Conservation (phyloP, 2,797 vertebrate genomes). For the Sus cebifrons region DNA sequence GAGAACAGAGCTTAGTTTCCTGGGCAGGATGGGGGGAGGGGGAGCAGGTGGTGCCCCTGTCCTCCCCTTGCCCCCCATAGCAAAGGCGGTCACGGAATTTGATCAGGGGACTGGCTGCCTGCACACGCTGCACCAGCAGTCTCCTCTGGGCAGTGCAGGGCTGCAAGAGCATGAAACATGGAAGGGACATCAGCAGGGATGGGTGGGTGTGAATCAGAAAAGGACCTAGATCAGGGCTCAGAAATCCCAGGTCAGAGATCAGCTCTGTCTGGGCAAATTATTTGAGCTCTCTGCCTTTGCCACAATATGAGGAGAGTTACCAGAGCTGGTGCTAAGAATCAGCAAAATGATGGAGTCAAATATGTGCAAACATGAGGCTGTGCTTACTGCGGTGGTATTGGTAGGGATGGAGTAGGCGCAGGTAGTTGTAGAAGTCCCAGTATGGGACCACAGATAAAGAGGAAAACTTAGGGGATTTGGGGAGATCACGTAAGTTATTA, state of each 20-base stretch:
- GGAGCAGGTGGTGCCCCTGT: not conserved
- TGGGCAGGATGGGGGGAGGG: rapidly evolving
- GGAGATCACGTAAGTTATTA: too few relatives aligned
- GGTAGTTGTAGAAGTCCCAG: too few relatives aligned
- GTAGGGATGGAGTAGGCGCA: too few relatives aligned
- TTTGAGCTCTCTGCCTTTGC: not conserved
- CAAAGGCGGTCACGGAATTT: not conserved
- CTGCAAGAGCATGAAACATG: too few relatives aligned
- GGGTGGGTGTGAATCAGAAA: not conserved
- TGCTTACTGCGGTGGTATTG: not conserved
- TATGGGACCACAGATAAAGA: too few relatives aligned
- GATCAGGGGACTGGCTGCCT: too few relatives aligned
- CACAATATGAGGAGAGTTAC: not conserved
- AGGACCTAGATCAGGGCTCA: not conserved
- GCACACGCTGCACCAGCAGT: not conserved
- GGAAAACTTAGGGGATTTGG: too few relatives aligned
- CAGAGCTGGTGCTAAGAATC: not conserved
- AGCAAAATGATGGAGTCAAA: not conserved
- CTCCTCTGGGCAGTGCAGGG: not conserved
- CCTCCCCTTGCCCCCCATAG: not conserved
- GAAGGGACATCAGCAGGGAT: not conserved
- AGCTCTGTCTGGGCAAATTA: not conserved
- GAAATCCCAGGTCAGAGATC: not conserved
- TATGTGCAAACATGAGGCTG: not conserved
- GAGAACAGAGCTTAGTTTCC: slow-evolving; percentile 49